Conservation (phyloP, 2,888 invertebrate genomes). For the Dasysyrphus tricinctus region DNA sequence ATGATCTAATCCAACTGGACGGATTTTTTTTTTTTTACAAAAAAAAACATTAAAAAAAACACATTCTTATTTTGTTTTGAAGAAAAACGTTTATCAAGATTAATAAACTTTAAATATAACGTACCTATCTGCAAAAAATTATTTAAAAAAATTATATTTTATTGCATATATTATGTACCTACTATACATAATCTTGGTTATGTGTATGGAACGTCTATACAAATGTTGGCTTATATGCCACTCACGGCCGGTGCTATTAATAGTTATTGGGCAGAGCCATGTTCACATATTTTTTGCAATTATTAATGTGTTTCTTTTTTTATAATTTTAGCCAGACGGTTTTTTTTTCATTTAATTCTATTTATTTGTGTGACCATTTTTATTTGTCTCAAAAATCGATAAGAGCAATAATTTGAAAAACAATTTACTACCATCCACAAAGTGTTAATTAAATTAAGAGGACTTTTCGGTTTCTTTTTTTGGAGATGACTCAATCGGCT, state of each 20-base stretch:
- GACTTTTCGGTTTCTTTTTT: conserved; percentile 23
- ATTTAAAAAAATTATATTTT: conserved; percentile 33
- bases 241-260: conserved; percentile 49
- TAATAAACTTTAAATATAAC: conserved; percentile 9
- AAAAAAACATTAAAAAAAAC: neutral
- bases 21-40: neutral
- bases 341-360: conserved; percentile 9
- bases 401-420: conserved; percentile 32
- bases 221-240: conserved; percentile 1
- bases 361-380: conserved; percentile 7
- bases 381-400: conserved; percentile 10
- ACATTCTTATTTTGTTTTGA: conserved; percentile 25
- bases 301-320: conserved; percentile 53
- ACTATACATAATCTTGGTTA: neutral
- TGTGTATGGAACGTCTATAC: conserved; percentile 17
- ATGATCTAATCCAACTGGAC: conserved; percentile 35
- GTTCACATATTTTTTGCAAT: conserved; percentile 51
- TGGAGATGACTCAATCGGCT: conserved; percentile 32
- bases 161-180: neutral
- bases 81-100: neutral
- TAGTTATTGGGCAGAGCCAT: conserved; percentile 48
- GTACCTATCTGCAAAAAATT: neutral
- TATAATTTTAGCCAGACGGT: conserved; percentile 50
- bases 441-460: conserved; percentile 38
- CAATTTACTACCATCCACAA: conserved; percentile 7